phyloP scores from a whole-genome alignment of 2,113 vertebrate genomes.

The Cebus imitator region DNA sequence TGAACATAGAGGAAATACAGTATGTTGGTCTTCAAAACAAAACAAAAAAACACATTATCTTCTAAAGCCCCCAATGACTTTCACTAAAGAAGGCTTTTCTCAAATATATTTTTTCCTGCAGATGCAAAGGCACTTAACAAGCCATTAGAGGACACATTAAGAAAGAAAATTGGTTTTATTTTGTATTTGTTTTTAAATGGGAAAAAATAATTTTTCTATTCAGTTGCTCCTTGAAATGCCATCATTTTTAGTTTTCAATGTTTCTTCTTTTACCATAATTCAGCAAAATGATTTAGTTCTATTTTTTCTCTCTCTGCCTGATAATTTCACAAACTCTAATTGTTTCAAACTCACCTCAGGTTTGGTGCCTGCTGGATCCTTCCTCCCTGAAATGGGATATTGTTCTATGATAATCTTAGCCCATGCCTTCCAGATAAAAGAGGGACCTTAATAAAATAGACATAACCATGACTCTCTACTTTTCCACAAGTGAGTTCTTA shows the following conservation, averaged over 20 bases:
- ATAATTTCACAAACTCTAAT: slow-evolving; percentile 22
- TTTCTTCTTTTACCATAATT: slow-evolving; percentile 56
- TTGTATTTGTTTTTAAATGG: slow-evolving; percentile 67
- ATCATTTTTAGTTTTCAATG: slow-evolving; percentile 69
- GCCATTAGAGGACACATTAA: neutral
- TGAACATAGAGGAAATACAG: slow-evolving; percentile 12
- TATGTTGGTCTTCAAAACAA: neutral
- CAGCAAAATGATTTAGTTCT: slow-evolving; percentile 47
- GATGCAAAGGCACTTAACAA: slow-evolving; percentile 44
- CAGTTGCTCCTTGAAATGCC: slow-evolving; percentile 49
- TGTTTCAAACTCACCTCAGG: slow-evolving; percentile 45
- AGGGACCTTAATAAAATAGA: slow-evolving; percentile 34
- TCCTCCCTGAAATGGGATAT: neutral
- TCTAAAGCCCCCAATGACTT: slow-evolving; percentile 51
- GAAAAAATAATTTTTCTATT: slow-evolving; percentile 60
- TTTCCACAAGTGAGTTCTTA: slow-evolving; percentile 35
- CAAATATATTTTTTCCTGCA: slow-evolving; percentile 15
- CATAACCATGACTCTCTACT: neutral
- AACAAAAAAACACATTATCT: neutral
- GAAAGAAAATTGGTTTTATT: slow-evolving; percentile 57
- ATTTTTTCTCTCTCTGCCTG: neutral
- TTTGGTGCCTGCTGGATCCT: neutral
- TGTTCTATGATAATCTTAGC: neutral
- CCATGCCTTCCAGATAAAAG: slow-evolving; percentile 39
- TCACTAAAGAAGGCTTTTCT: neutral